Evolutionary conservation across 1,140 invertebrate species (phyloP).

Genomic region (Caenorhabditis brenneri): DNA sequence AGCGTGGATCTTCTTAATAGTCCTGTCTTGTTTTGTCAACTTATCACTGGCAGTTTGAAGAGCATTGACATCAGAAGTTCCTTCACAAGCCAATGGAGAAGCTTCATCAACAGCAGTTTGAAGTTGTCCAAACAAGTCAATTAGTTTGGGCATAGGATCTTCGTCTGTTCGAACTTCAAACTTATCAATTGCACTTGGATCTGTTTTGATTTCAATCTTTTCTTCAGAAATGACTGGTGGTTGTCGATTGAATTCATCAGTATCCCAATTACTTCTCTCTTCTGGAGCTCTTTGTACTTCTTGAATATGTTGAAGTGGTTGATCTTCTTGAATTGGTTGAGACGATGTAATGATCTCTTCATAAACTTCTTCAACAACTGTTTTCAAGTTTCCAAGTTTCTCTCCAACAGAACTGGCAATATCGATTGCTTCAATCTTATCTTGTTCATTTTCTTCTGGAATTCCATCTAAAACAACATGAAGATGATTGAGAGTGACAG

Average conservation of each 20-base stretch:
- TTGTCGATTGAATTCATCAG: constrained; percentile 6
- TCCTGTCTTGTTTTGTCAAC: constrained; percentile 25
- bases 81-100: constrained; percentile 12
- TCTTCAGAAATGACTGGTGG: constrained; percentile 10
- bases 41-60: constrained; percentile 35
- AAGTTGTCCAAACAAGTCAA: neutral
- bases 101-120: constrained; percentile 14
- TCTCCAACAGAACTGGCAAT: constrained; percentile 28
- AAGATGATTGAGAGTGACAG: constrained; percentile 13
- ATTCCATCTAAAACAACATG: constrained; percentile 2
- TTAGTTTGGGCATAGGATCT: constrained; percentile 18
- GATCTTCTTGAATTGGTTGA: neutral
- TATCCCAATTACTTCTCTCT: constrained; percentile 7
- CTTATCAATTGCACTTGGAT: constrained; percentile 12
- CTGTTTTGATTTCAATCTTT: constrained; percentile 2
- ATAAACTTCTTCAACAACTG: constrained; percentile 22
- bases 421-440: neutral
- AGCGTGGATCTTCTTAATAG: neutral
- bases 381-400: constrained; percentile 4
- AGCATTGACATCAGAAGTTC: constrained; percentile 13
- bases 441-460: neutral
- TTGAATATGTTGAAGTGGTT: neutral
- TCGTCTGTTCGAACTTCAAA: constrained; percentile 10
- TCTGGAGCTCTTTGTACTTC: neutral
- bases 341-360: neutral